Conservation (phyloP, 2,888 invertebrate species). For the Cylloceria caligata region DNA sequence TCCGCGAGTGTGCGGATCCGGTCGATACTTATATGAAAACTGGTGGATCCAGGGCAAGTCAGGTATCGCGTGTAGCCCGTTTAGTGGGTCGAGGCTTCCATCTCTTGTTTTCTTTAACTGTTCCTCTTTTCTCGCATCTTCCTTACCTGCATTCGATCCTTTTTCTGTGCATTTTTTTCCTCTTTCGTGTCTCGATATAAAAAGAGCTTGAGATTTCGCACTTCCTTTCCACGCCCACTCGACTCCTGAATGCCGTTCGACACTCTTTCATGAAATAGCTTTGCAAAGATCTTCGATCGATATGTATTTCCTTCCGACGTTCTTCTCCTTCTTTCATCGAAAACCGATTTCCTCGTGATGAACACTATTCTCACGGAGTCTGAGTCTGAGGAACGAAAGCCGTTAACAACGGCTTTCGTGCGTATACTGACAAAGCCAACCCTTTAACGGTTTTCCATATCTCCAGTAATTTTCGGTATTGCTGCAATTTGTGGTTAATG, state of each 20-base stretch:
- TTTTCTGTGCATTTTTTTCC: slow-evolving; percentile 25
- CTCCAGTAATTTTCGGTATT: slow-evolving; percentile 26
- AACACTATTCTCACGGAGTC: slow-evolving; percentile 67
- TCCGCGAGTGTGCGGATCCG: slow-evolving; percentile 59
- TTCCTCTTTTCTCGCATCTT: slow-evolving; percentile 43
- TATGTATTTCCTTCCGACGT: slow-evolving; percentile 12
- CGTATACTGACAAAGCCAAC: slow-evolving; percentile 50
- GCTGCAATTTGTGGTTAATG: slow-evolving; percentile 50
- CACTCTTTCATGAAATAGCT: slow-evolving; percentile 26
- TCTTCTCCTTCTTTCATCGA: not conserved
- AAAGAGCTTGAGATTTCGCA: slow-evolving; percentile 61
- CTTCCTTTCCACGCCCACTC: slow-evolving; percentile 55
- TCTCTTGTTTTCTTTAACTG: slow-evolving; percentile 39
- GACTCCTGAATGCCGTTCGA: not conserved
- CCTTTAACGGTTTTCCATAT: slow-evolving; percentile 48
- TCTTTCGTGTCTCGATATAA: slow-evolving; percentile 33
- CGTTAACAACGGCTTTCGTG: not conserved
- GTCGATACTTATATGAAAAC: slow-evolving; percentile 51
- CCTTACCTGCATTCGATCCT: slow-evolving; percentile 20
- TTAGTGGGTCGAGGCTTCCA: slow-evolving; percentile 68
- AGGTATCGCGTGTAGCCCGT: slow-evolving; percentile 68
- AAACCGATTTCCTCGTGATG: slow-evolving; percentile 32
- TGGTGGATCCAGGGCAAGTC: slow-evolving; percentile 66
- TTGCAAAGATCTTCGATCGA: slow-evolving; percentile 24
- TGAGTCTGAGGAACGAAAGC: slow-evolving; percentile 2